These are phyloP conservation scores for Resseliella maxima DNA, from an alignment of 2,888 invertebrate genomes.

Conservation along the genomic window DNA sequence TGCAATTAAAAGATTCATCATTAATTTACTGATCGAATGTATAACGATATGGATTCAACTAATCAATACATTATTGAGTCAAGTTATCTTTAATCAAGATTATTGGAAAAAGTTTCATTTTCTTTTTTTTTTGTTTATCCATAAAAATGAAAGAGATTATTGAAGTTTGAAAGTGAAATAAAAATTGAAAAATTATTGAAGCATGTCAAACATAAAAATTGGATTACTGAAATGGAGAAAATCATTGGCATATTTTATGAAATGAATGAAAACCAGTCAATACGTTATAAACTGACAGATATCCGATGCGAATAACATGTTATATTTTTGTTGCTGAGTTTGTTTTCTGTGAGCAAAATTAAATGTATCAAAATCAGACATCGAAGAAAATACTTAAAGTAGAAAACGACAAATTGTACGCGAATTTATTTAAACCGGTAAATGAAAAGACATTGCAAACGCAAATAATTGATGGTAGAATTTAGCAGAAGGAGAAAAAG, in stretches of 20 bases:
- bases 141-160: conserved; percentile 30
- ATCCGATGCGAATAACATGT: background rate
- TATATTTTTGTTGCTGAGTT: background rate
- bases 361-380: background rate
- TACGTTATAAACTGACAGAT: conserved; percentile 8
- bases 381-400: background rate
- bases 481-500: background rate
- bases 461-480: conserved; percentile 13
- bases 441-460: conserved; percentile 16
- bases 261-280: background rate
- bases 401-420: conserved; percentile 32
- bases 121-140: too few relatives aligned
- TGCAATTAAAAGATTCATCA: background rate
- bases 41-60: background rate
- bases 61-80: background rate
- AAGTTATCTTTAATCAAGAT: background rate
- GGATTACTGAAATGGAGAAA: background rate
- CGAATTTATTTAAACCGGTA: conserved; percentile 32
- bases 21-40: background rate
- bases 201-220: background rate
- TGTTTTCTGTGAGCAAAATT: background rate
- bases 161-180: conserved; percentile 8
- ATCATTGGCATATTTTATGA: background rate
- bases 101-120: background rate
- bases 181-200: background rate